Conservation (phyloP, 2,797 vertebrate genomes). For the Silurus aristotelis region DNA sequence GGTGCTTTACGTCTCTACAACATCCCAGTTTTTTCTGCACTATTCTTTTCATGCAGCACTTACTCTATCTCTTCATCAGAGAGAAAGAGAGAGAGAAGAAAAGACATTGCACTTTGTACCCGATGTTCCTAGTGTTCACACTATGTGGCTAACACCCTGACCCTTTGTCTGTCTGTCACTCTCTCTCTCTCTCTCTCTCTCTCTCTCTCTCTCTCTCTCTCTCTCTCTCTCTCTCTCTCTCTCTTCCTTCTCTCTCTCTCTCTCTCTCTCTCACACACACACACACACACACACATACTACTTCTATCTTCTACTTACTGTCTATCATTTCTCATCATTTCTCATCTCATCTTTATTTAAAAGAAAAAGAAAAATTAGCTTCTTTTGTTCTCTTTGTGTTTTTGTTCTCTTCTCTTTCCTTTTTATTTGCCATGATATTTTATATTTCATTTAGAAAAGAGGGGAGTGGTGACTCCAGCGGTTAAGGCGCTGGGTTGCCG, state of each 20-base stretch:
- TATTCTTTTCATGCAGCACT: conserved; percentile 57
- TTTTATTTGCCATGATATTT: not conserved
- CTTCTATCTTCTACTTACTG: not conserved
- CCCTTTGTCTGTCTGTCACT: conserved; percentile 1
- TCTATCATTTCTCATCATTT: conserved; percentile 41
- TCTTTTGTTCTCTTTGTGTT: not conserved
- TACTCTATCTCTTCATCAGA: conserved; percentile 64
- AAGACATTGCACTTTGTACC: conserved; percentile 30
- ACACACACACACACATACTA: not conserved
- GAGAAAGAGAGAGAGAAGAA: conserved; percentile 59
- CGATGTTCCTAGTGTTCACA: conserved; percentile 4
- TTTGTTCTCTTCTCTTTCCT: not conserved
- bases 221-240: not conserved
- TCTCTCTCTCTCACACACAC: not conserved
- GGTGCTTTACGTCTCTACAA: not conserved
- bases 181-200: not conserved
- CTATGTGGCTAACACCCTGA: not conserved
- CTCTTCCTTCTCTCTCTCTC: conserved; percentile 11
- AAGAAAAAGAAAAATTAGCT: not conserved
- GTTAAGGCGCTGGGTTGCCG: no score
- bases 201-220: not conserved
- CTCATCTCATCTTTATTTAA: not conserved
- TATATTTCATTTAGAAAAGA: not conserved
- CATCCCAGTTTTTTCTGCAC: conserved; percentile 41
- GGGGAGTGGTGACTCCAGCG: no score